These are phyloP conservation scores for Megalops cyprinoides DNA, from an alignment of 2,797 vertebrate species.

Conservation along the genomic window DNA sequence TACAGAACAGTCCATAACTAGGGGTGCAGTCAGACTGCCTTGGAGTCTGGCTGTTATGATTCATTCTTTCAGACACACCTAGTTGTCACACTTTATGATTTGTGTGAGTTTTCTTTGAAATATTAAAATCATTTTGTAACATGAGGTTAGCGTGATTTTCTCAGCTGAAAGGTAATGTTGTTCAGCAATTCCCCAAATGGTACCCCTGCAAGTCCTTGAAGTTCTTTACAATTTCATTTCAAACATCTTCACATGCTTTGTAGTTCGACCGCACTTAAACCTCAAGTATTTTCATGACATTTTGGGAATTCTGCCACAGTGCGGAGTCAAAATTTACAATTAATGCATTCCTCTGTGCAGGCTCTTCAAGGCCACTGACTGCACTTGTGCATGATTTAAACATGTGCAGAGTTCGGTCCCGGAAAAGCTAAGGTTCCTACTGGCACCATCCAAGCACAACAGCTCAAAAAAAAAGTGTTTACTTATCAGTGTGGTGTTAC, in stretches of 20 bases:
- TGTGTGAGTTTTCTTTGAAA: too few species aligned
- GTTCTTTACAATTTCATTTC: too few species aligned
- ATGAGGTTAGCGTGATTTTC: too few species aligned
- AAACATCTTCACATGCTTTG: neutral
- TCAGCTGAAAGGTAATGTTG: too few species aligned
- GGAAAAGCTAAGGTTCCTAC: slow-evolving; percentile 16
- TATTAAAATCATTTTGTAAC: too few species aligned
- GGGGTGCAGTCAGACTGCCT: too few species aligned
- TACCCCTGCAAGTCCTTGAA: too few species aligned
- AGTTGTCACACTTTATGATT: too few species aligned
- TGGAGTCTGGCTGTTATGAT: too few species aligned
- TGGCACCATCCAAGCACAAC: slow-evolving; percentile 10
- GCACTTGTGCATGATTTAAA: slow-evolving; percentile 23
- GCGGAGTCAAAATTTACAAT: neutral
- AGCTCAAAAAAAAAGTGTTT: slow-evolving; percentile 2
- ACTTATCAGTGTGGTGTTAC: neutral
- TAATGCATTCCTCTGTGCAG: neutral
- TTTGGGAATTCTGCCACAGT: neutral
- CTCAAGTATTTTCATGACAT: neutral
- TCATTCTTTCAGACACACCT: too few species aligned
- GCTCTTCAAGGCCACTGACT: neutral
- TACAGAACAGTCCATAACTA: too few species aligned
- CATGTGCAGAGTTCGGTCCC: slow-evolving; percentile 1
- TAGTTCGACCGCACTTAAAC: neutral
- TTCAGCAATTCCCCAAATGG: too few species aligned